Conservation (phyloP, 1,140 invertebrate genomes). For the Bombus ignitus region DNA sequence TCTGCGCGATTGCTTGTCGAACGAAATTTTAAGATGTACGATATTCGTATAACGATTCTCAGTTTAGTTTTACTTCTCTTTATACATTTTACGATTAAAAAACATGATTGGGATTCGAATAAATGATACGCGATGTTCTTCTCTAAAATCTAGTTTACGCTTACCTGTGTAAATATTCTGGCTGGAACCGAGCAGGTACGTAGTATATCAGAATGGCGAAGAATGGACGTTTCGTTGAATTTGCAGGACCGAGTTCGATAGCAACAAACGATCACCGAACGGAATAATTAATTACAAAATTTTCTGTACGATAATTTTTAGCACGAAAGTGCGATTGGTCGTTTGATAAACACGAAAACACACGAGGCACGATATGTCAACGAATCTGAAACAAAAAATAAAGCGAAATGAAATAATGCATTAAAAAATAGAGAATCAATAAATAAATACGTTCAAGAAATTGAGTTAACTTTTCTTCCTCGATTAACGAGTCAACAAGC, state of each 20-base stretch:
- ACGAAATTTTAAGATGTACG: too few species aligned
- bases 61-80: too few species aligned
- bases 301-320: conserved; percentile 20
- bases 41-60: too few species aligned
- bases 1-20: too few species aligned
- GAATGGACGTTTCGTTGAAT: background rate
- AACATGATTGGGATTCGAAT: background rate
- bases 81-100: too few species aligned
- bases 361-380: conserved; percentile 1
- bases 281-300: background rate
- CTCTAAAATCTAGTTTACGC: background rate
- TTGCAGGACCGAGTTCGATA: background rate
- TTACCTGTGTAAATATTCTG: background rate
- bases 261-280: background rate
- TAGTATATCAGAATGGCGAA: too few species aligned
- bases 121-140: background rate
- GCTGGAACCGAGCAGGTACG: background rate
- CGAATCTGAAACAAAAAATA: conserved; percentile 28
- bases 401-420: background rate
- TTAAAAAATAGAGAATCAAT: background rate
- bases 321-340: background rate
- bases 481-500: too few species aligned
- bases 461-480: too few species aligned
- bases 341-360: background rate
- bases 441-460: background rate